These are phyloP conservation scores for Diplosoma virens DNA, from an alignment of 23 tunicate species.

Conservation along the genomic window DNA sequence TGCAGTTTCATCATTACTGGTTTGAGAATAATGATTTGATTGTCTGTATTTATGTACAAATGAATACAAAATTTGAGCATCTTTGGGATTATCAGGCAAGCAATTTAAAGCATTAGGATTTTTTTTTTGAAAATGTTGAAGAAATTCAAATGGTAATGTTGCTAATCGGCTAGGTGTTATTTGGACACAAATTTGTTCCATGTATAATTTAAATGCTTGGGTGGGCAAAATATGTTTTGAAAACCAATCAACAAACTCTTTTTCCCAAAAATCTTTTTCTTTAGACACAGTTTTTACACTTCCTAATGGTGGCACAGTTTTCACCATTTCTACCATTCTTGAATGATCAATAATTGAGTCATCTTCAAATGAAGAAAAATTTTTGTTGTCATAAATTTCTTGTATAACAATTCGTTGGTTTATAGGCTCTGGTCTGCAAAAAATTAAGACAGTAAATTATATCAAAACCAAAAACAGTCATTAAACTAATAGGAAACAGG, in stretches of 20 bases:
- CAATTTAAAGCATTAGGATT: background rate
- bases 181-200: background rate
- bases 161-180: background rate
- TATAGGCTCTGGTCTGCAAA: too few species aligned
- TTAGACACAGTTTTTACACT: too few species aligned
- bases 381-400: too few species aligned
- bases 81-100: background rate
- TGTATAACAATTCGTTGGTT: too few species aligned
- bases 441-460: too few species aligned
- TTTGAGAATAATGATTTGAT: background rate
- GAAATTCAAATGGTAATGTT: slow-evolving; percentile 1
- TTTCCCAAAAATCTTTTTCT: slow-evolving; percentile 1
- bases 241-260: slow-evolving; percentile 14
- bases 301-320: too few species aligned
- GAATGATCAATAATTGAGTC: too few species aligned
- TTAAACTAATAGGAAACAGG: too few species aligned
- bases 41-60: background rate
- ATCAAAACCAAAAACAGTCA: too few species aligned
- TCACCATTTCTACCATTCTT: too few species aligned
- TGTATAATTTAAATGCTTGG: background rate
- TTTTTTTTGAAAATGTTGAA: background rate
- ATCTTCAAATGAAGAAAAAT: too few species aligned
- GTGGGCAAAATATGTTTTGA: slow-evolving; percentile 17
- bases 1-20: slow-evolving; percentile 1
- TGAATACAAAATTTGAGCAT: background rate